These are phyloP conservation scores for Tautogolabrus adspersus DNA, from an alignment of 2,113 vertebrate genomes.

Conservation along the genomic window DNA sequence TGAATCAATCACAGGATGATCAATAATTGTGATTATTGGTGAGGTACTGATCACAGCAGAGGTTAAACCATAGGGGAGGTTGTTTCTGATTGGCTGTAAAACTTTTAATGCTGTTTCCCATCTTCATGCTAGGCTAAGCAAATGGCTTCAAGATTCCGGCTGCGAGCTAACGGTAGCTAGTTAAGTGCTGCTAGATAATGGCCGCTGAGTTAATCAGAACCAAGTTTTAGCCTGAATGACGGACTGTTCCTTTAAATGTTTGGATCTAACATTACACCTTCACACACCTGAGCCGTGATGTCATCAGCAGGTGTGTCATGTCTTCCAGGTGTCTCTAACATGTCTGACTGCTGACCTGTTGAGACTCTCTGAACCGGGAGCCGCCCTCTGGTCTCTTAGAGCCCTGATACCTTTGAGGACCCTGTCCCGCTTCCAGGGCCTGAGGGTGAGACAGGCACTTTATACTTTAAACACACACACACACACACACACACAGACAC, in stretches of 20 bases:
- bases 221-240: too few relatives aligned
- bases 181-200: too few relatives aligned
- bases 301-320: constrained; percentile 11
- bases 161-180: too few relatives aligned
- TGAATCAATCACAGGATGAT: not conserved
- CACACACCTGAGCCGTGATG: not conserved
- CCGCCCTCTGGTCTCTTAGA: constrained; percentile 87
- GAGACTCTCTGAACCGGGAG: constrained; percentile 89
- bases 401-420: constrained; percentile 90
- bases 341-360: constrained; percentile 87
- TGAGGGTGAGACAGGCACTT: constrained; percentile 84
- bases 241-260: too few relatives aligned
- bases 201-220: too few relatives aligned
- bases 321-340: constrained; percentile 88
- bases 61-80: too few relatives aligned
- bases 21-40: not conserved
- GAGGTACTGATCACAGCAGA: not conserved
- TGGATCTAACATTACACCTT: too few relatives aligned
- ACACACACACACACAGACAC: not conserved
- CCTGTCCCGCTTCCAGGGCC: constrained; percentile 91
- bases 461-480: not conserved
- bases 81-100: too few relatives aligned
- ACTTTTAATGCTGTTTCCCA: too few relatives aligned
- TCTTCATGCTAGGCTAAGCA: too few relatives aligned
- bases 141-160: too few relatives aligned